Evolutionary conservation across 2,113 vertebrate species (phyloP).

Genomic region (Rattus rattus): DNA sequence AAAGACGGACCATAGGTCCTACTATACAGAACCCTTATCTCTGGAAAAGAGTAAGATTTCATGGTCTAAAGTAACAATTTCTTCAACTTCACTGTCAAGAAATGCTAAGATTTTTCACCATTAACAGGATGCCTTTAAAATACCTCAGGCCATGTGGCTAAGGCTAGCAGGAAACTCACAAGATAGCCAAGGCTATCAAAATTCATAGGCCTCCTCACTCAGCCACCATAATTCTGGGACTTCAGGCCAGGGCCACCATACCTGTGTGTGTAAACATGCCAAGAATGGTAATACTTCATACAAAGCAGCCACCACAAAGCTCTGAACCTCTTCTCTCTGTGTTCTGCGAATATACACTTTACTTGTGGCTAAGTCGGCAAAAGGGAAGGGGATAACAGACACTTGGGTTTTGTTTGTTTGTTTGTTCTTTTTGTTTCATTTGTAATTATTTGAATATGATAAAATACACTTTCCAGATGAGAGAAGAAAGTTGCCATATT

Average conservation of each 20-base stretch:
- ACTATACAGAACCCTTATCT: conserved; percentile 59
- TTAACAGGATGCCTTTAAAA: conserved; percentile 33
- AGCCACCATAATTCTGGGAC: not conserved
- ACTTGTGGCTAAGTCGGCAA: not conserved
- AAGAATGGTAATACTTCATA: not conserved
- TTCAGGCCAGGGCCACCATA: not conserved
- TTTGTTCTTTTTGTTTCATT: not conserved
- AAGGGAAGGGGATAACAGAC: not conserved
- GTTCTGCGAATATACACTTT: not conserved
- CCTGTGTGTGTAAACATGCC: conserved; percentile 17
- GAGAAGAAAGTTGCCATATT: not conserved
- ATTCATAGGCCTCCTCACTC: not conserved
- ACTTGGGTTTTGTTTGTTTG: not conserved
- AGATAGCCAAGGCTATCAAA: not conserved
- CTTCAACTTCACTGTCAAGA: conserved; percentile 29
- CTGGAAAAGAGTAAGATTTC: not conserved
- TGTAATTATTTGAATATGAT: not conserved
- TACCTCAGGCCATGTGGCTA: not conserved
- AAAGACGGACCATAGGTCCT: conserved; percentile 24
- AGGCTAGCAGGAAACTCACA: not conserved
- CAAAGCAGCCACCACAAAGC: conserved; percentile 17
- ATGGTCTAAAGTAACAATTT: conserved; percentile 14
- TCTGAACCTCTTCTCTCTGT: not conserved
- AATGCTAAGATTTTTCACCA: conserved; percentile 26
- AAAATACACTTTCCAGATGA: not conserved